Percentiles rank a stretch among this genome's conserved stretches.
These are phyloP conservation scores for Scomber colias DNA, from an alignment of 2,113 vertebrate genomes.

Conservation along the genomic window DNA sequence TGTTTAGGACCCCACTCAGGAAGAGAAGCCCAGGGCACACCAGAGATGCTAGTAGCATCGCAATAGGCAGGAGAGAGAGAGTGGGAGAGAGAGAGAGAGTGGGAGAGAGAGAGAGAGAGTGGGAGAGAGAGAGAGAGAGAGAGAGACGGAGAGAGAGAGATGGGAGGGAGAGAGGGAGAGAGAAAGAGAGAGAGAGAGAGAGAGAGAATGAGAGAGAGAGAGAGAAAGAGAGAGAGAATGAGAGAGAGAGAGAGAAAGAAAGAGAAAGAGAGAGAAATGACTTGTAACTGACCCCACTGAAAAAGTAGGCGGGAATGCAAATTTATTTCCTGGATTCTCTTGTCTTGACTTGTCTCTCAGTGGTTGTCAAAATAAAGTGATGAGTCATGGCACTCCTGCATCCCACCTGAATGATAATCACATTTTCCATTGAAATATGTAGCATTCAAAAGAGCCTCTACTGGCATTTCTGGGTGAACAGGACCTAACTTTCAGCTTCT, in stretches of 20 bases:
- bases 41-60: slow-evolving; percentile 2
- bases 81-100: too few relatives aligned
- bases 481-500: not conserved
- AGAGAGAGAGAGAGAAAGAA: not conserved
- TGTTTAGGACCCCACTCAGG: slow-evolving; percentile 7
- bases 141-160: not conserved
- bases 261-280: not conserved
- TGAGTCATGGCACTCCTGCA: not conserved
- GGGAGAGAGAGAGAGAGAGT: too few relatives aligned
- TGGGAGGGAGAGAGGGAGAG: not conserved
- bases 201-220: not conserved
- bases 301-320: slow-evolving; percentile 17
- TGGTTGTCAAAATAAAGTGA: slow-evolving; percentile 27
- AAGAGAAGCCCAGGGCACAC: not conserved
- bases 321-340: slow-evolving; percentile 21
- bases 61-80: not conserved
- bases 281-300: slow-evolving; percentile 7
- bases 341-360: slow-evolving; percentile 5
- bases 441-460: slow-evolving; percentile 3
- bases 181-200: not conserved
- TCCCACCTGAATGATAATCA: not conserved
- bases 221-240: not conserved
- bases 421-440: too few relatives aligned
- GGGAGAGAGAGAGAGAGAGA: not conserved
- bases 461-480: not conserved